A percentile compares a stretch with the other conserved stretches of the same genome.
These are phyloP conservation scores for Pterocles orientalis DNA, from an alignment of 2,113 vertebrate species.

Conservation along the genomic window DNA sequence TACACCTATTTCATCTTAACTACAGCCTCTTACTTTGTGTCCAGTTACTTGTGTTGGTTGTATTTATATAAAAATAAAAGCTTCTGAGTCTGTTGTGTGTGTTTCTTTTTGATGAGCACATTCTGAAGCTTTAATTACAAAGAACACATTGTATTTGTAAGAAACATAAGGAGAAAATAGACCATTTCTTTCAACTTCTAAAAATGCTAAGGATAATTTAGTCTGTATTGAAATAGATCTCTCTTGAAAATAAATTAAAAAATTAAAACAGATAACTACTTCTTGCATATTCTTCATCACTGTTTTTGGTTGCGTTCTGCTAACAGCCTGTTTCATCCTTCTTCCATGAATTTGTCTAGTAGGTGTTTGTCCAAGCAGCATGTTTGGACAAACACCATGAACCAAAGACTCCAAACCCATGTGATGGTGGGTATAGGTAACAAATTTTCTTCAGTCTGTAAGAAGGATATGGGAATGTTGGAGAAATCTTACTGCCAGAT, in stretches of 20 bases:
- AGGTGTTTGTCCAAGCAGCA: not conserved
- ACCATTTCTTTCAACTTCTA: not conserved
- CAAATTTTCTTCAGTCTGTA: not conserved
- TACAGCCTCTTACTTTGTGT: not conserved
- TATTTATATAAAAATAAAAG: not conserved
- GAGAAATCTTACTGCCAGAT: not conserved
- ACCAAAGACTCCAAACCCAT: accelerated
- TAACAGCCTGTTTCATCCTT: not conserved
- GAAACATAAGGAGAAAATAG: not conserved
- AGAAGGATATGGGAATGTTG: not conserved
- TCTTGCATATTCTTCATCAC: not conserved
- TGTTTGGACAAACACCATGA: not conserved
- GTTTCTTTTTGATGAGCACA: not conserved
- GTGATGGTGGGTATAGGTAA: not conserved
- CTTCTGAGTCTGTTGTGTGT: not conserved
- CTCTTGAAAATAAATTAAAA: not conserved
- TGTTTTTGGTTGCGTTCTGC: not conserved
- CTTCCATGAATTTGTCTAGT: not conserved
- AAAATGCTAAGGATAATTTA: not conserved
- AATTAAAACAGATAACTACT: not conserved
- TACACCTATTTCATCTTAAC: not conserved
- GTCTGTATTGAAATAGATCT: not conserved
- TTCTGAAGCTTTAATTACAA: not conserved
- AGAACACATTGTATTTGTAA: not conserved
- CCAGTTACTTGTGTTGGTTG: not conserved